Percentiles rank a stretch among this genome's conserved stretches.
phyloP scores from a whole-genome alignment of 1,140 invertebrate species.

The Trialeurodes vaporariorum region DNA sequence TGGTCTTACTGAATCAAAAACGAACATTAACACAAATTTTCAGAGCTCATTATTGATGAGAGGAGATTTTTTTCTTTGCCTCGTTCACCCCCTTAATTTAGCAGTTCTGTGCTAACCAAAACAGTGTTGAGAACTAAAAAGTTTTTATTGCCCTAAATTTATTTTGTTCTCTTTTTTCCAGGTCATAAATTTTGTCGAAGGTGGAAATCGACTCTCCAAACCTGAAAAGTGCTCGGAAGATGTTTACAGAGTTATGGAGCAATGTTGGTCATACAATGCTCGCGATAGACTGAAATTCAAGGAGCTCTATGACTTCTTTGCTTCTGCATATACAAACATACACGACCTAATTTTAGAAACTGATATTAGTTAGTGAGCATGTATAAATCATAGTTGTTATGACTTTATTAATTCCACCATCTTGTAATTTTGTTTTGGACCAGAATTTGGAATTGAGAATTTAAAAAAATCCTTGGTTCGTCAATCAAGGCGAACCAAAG shows the following conservation, averaged over 20 bases:
- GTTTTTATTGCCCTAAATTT: neutral
- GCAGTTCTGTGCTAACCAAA: no score
- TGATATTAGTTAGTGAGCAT: neutral
- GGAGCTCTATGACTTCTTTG: constrained; percentile 40
- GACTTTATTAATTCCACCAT: no score
- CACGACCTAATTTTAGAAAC: neutral
- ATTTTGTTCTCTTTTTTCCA: constrained; percentile 31
- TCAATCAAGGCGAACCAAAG: no score
- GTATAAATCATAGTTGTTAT: no score
- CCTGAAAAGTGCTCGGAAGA: constrained; percentile 72
- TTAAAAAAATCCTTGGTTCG: no score
- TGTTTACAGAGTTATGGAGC: constrained; percentile 75
- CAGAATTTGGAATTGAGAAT: no score
- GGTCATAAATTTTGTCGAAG: constrained; percentile 69
- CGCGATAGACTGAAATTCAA: constrained; percentile 67
- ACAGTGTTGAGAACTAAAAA: no score
- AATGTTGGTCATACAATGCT: constrained; percentile 78
- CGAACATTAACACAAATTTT: neutral
- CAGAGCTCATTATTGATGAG: neutral
- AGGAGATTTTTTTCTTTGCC: no score
- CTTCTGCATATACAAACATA: neutral
- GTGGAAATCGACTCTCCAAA: constrained; percentile 56
- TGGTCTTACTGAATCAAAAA: no score
- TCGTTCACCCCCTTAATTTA: no score
- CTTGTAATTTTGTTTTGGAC: no score